These are phyloP conservation scores for Cyaniris semiargus DNA, from an alignment of 2,888 invertebrate species.

Conservation along the genomic window DNA sequence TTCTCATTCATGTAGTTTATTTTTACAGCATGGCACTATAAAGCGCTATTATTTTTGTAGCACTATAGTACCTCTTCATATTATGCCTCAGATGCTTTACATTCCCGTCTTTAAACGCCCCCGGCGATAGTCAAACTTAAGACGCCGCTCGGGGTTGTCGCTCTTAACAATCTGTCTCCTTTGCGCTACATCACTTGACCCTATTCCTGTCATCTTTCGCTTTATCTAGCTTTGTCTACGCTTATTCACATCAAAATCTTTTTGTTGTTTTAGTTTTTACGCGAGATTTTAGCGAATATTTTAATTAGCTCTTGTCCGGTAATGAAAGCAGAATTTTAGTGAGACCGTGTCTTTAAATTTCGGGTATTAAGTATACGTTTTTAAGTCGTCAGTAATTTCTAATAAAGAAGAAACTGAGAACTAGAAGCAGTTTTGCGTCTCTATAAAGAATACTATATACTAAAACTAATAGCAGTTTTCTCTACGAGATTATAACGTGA, in stretches of 20 bases:
- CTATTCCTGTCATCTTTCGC: constrained; percentile 34
- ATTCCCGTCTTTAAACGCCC: constrained; percentile 25
- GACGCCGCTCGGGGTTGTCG: constrained; percentile 18
- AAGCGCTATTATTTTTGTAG: neutral
- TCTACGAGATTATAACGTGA: neutral
- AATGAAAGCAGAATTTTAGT: neutral
- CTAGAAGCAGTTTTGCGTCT: too few relatives aligned
- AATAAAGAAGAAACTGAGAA: too few relatives aligned
- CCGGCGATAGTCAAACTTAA: constrained; percentile 27
- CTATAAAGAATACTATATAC: neutral
- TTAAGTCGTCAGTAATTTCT: neutral
- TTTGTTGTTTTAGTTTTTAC: constrained; percentile 2
- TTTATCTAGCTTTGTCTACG: constrained; percentile 18
- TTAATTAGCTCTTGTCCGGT: neutral
- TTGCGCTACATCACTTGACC: constrained; percentile 41
- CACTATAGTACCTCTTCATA: constrained; percentile 10
- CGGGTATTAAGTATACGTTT: neutral
- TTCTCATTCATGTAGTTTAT: neutral
- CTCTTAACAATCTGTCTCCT: constrained; percentile 39
- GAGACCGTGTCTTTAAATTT: neutral
- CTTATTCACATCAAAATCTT: constrained; percentile 21
- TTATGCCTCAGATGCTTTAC: constrained; percentile 26
- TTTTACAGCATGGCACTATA: constrained; percentile 4
- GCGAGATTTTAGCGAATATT: neutral
- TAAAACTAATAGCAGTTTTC: neutral